These are phyloP conservation scores for Salminus brasiliensis DNA, from an alignment of 2,113 vertebrate genomes.

Conservation along the genomic window DNA sequence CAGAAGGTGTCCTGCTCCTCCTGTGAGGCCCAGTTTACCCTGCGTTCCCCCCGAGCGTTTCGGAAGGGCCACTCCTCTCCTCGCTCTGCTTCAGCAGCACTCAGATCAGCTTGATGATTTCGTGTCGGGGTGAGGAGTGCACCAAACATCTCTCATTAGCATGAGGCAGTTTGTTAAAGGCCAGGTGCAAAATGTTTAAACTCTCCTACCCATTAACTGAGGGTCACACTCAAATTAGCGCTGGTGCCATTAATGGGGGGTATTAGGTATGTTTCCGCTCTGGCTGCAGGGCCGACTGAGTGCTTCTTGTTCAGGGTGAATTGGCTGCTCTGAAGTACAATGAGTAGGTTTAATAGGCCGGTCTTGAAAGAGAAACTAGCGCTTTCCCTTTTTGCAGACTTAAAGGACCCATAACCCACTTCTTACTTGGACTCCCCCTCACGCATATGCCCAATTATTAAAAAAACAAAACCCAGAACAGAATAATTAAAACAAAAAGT, in stretches of 20 bases:
- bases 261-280: neutral
- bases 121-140: neutral
- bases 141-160: too few relatives aligned
- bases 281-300: neutral
- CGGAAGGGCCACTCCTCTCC: too few relatives aligned
- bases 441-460: too few relatives aligned
- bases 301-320: neutral
- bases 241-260: neutral
- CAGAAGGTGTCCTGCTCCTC: too few relatives aligned
- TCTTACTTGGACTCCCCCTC: too few relatives aligned
- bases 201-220: neutral
- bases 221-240: conserved; percentile 6
- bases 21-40: too few relatives aligned
- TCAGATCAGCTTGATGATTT: too few relatives aligned
- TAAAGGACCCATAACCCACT: neutral
- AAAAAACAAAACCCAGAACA: too few relatives aligned
- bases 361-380: conserved; percentile 6
- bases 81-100: too few relatives aligned
- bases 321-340: neutral
- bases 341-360: neutral
- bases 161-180: neutral
- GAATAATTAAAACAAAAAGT: too few relatives aligned
- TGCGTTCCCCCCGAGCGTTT: too few relatives aligned
- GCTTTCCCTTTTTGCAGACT: neutral
- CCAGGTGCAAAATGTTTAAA: neutral